Percentiles rank a stretch among this genome's conserved stretches.
phyloP scores from a whole-genome alignment of 2,888 invertebrate species.

The Agrotis ipsilon region DNA sequence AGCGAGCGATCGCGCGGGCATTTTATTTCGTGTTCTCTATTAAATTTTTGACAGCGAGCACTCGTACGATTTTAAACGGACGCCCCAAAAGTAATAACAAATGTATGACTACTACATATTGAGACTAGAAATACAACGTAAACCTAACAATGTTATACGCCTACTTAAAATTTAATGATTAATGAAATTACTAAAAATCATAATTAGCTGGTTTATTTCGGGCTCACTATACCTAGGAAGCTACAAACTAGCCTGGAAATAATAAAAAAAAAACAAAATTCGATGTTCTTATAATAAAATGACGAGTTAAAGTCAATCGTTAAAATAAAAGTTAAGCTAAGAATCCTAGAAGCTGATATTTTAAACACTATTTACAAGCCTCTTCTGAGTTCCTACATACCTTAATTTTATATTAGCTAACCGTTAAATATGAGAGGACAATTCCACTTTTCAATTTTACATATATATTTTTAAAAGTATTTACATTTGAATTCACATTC shows the following conservation, averaged over 20 bases:
- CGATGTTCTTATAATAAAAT: constrained; percentile 73
- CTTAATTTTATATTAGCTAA: constrained; percentile 71
- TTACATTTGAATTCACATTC: constrained; percentile 79
- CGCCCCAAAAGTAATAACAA: constrained; percentile 73
- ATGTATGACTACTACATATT: constrained; percentile 85
- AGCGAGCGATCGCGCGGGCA: too few relatives aligned
- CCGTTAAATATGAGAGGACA: constrained; percentile 77
- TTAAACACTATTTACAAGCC: constrained; percentile 86
- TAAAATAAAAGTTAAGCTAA: constrained; percentile 64
- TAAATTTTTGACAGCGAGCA: too few relatives aligned
- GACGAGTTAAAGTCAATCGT: constrained; percentile 59
- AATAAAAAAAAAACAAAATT: constrained; percentile 69
- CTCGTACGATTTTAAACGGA: too few relatives aligned
- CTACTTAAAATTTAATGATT: constrained; percentile 69
- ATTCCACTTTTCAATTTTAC: constrained; percentile 83
- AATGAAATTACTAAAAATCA: constrained; percentile 70
- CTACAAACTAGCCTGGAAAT: constrained; percentile 64
- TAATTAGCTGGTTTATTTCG: constrained; percentile 73
- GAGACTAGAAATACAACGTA: constrained; percentile 89
- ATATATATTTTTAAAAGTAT: constrained; percentile 75
- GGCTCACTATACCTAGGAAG: constrained; percentile 62
- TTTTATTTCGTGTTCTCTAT: too few relatives aligned
- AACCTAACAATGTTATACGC: constrained; percentile 69
- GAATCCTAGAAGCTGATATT: constrained; percentile 72
- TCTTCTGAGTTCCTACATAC: constrained; percentile 75